Base-by-base conservation (phyloP, 2,113 vertebrate species). In the Phoxinus phoxinus region DNA sequence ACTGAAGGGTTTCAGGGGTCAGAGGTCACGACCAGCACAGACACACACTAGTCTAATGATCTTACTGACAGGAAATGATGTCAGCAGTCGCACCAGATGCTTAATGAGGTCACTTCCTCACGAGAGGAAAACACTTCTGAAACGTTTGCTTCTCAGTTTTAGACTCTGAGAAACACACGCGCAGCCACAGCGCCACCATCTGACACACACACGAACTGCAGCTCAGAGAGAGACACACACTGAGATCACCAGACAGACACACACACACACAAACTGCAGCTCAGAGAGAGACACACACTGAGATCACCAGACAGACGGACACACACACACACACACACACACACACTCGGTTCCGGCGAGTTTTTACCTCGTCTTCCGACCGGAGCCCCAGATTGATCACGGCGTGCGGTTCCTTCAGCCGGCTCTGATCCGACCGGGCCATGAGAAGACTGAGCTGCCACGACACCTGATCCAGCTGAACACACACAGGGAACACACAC, bases 401-500 rank as follows among this genome's bases (percentile, higher is more conserved):
- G 1, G 97, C 97, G 81, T 90, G 96, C 84, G 98, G 97, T 90
- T 94, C 94, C 91, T 97, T 98, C 73, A 97, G 92, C 86, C 95
- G 97, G 4, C 96, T 95, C 90, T 96, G 96, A 51, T 92, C 93
- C 44, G 97, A 97, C 79, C 97, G 96, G 67, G 96, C 95, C 98
- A 99, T 97, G 92, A 97, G 96, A 92, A 99, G 96, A 92, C 96
- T 98, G 89, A 99, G 94, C 93, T 98, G 96, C 97, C 98, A 99
- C 86, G 96, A 96, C 17, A 98, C 92, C 2, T 94, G 95, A 88
- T 98, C 97, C 59, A 99, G 96, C 98, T 99, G 77, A 93, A 94
- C 90, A 92, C 41, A 48, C 41, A 27, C 23, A 1, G 19, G 1
- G 19, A 9, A 69, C 71, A 73, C 71, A 35, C 32, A 35, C 32